Percentiles rank a stretch among this genome's conserved stretches.
These are phyloP conservation scores for Catostomus latipinnis DNA, from an alignment of 2,797 vertebrate species.

Conservation along the genomic window DNA sequence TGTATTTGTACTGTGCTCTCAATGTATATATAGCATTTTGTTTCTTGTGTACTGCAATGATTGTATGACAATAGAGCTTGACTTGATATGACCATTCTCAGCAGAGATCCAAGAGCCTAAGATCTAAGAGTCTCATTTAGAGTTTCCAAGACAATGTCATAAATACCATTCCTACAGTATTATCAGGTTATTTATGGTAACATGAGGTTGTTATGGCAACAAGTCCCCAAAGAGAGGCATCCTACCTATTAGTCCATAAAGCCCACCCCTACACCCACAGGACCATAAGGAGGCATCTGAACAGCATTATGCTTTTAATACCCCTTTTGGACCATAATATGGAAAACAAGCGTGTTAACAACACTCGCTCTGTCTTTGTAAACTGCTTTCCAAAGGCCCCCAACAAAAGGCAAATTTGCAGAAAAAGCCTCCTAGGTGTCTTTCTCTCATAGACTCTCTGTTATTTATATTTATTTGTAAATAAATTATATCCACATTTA, in stretches of 20 bases:
- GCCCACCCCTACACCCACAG: background rate
- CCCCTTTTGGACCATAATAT: background rate
- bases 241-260: conserved; percentile 21
- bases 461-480: background rate
- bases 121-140: background rate
- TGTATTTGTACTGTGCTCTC: background rate
- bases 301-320: background rate
- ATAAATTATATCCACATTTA: no score
- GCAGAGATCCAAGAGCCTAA: background rate
- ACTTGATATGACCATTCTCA: background rate
- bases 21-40: no score
- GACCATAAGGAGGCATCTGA: background rate
- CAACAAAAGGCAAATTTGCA: background rate
- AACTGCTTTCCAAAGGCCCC: background rate
- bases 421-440: background rate
- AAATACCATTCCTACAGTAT: background rate
- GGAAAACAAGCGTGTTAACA: conserved; percentile 3
- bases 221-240: conserved; percentile 26
- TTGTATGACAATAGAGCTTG: background rate
- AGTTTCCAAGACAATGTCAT: conserved; percentile 15
- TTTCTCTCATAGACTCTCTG: background rate
- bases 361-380: background rate
- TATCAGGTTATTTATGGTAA: background rate
- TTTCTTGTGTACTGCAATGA: background rate
- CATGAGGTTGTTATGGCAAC: conserved; percentile 45